Conservation (phyloP, 2,888 invertebrate genomes). For the Diachrysia chrysitis region DNA sequence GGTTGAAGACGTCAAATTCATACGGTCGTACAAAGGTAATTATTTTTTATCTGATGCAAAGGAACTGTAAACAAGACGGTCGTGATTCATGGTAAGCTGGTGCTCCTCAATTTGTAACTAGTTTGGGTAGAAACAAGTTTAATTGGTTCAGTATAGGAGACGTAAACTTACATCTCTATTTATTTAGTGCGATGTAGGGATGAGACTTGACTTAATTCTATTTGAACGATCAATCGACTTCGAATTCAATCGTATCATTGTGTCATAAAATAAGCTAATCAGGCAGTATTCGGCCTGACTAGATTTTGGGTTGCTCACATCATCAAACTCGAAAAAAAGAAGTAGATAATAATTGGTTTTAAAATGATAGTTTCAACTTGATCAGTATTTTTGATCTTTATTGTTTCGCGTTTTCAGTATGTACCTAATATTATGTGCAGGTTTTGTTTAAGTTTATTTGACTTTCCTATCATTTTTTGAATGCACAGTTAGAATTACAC, state of each 20-base stretch:
- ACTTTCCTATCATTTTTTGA: no score
- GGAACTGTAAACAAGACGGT: slow-evolving; percentile 7
- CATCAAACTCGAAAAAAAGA: no score
- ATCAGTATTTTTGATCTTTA: no score
- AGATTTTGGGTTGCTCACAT: no score
- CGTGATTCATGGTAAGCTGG: slow-evolving; percentile 20
- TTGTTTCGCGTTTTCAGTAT: no score
- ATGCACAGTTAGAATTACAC: no score
- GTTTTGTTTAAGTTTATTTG: no score
- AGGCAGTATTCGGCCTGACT: no score
- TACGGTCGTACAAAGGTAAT: slow-evolving; percentile 36
- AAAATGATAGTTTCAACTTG: no score
- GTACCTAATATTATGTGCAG: no score
- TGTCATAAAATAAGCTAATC: no score
- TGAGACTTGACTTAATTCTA: slow-evolving; percentile 8
- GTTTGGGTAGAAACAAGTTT: slow-evolving; percentile 35
- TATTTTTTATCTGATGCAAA: slow-evolving; percentile 23
- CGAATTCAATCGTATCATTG: not conserved
- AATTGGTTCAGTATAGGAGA: slow-evolving; percentile 39
- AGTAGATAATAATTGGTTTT: no score
- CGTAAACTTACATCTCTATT: slow-evolving; percentile 30
- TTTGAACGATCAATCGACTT: not conserved
- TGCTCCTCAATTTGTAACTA: slow-evolving; percentile 35
- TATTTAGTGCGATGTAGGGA: slow-evolving; percentile 31
- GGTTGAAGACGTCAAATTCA: slow-evolving; percentile 23